Conservation (phyloP, 2,888 invertebrate genomes). For the Acronicta leporina region DNA sequence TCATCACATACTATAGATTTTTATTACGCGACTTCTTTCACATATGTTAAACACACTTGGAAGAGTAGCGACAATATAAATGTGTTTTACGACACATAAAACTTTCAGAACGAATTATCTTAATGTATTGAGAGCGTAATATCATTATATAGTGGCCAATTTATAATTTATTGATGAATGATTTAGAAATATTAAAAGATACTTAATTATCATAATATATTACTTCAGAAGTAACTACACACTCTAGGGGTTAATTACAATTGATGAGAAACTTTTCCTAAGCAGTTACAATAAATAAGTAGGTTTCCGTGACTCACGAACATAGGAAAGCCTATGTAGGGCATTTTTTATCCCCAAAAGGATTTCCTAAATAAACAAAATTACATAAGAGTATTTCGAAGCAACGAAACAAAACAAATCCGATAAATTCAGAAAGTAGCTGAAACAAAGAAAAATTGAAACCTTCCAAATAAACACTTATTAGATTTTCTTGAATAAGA, state of each 20-base stretch:
- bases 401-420: conserved; percentile 55
- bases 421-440: conserved; percentile 44
- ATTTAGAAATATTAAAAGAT: conserved; percentile 4
- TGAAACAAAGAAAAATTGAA: conserved; percentile 52
- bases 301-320: conserved; percentile 13
- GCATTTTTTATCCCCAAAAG: conserved; percentile 24
- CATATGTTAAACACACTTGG: conserved; percentile 28
- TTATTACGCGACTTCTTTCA: conserved; percentile 13
- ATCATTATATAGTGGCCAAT: conserved; percentile 36
- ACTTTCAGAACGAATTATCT: conserved; percentile 38
- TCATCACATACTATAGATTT: conserved; percentile 8
- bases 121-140: conserved; percentile 30
- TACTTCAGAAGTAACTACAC: neutral
- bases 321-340: conserved; percentile 1
- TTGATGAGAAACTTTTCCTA: neutral
- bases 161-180: conserved; percentile 24
- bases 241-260: conserved; percentile 12
- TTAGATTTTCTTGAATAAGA: conserved; percentile 50
- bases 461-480: conserved; percentile 52
- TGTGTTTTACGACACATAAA: conserved; percentile 47
- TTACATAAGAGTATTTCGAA: conserved; percentile 48
- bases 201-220: conserved; percentile 15
- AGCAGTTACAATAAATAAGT: conserved; percentile 7
- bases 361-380: conserved; percentile 45
- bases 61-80: conserved; percentile 35